Evolutionary conservation across 2,888 invertebrate genomes (phyloP).

Genomic region (Cepaea hortensis): DNA sequence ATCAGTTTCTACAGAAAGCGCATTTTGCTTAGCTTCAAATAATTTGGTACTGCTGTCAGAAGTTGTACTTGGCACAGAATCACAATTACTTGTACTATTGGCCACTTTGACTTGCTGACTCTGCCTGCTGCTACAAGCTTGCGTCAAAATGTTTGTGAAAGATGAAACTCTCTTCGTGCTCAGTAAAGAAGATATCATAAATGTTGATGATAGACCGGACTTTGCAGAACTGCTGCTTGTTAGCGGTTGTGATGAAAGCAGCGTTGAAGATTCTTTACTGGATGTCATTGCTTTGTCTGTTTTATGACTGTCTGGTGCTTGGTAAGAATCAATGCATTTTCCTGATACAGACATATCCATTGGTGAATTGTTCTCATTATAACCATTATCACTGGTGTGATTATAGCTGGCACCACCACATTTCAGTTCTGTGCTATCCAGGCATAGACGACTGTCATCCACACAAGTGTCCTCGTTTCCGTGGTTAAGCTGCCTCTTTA

Average conservation of each 20-base stretch:
- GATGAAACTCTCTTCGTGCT: background rate
- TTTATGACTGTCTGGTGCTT: background rate
- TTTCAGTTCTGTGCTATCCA: background rate
- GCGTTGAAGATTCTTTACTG: background rate
- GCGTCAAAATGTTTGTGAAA: background rate
- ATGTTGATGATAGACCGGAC: background rate
- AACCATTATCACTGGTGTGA: background rate
- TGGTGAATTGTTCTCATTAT: background rate
- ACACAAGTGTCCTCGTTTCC: background rate
- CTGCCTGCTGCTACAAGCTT: constrained; percentile 1
- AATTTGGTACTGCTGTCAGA: background rate
- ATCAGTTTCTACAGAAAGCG: background rate
- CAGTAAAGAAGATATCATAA: constrained; percentile 18
- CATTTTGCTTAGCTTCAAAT: background rate
- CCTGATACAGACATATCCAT: background rate
- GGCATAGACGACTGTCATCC: background rate
- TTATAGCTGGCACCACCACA: background rate
- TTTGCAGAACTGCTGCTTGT: background rate
- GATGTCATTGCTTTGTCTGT: background rate
- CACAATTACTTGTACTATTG: background rate
- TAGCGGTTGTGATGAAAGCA: background rate
- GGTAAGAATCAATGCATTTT: background rate
- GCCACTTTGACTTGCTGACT: background rate
- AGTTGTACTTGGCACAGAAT: background rate
- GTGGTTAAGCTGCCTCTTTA: background rate